A percentile compares a stretch with the other conserved stretches of the same genome.
Evolutionary conservation across 92 coral and sea anemone species (phyloP).

Genomic region (Parazoanthus swiftii): DNA sequence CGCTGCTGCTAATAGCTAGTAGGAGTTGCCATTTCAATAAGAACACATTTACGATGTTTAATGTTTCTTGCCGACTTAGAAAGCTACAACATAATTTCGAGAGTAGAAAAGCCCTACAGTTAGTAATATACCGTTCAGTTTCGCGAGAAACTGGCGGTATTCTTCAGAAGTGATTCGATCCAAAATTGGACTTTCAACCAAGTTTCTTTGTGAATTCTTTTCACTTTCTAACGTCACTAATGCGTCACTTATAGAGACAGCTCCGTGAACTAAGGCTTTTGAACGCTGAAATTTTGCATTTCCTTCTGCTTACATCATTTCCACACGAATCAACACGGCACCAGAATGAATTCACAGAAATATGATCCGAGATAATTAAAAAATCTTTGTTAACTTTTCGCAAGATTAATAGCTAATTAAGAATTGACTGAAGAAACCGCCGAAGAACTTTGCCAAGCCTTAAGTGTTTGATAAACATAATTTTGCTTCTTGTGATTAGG

Average conservation of each 20-base stretch:
- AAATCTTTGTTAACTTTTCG: constrained; percentile 95
- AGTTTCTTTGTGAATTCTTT: constrained; percentile 30
- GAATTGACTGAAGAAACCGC: constrained; percentile 91
- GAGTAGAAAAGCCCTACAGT: not conserved
- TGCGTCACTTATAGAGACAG: constrained; percentile 24
- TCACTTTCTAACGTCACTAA: constrained; percentile 28
- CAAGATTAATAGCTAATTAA: constrained; percentile 96
- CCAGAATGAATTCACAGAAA: constrained; percentile 57
- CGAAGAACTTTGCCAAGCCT: constrained; percentile 64
- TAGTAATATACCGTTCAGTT: not conserved
- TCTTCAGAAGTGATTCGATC: not conserved
- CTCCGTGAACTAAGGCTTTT: not conserved
- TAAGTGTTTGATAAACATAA: constrained; percentile 60
- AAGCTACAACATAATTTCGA: constrained; percentile 1
- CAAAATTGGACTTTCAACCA: not conserved
- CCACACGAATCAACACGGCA: constrained; percentile 4
- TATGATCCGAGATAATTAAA: constrained; percentile 87
- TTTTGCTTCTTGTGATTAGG: constrained; percentile 48
- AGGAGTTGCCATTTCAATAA: not conserved
- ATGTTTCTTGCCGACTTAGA: not conserved
- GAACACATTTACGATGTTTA: constrained; percentile 1
- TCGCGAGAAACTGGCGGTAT: constrained; percentile 4
- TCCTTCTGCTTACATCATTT: constrained; percentile 25
- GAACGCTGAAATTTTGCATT: not conserved
- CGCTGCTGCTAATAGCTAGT: not conserved